Base-by-base conservation (phyloP, 2,888 invertebrate genomes). In the Spodoptera littoralis region DNA sequence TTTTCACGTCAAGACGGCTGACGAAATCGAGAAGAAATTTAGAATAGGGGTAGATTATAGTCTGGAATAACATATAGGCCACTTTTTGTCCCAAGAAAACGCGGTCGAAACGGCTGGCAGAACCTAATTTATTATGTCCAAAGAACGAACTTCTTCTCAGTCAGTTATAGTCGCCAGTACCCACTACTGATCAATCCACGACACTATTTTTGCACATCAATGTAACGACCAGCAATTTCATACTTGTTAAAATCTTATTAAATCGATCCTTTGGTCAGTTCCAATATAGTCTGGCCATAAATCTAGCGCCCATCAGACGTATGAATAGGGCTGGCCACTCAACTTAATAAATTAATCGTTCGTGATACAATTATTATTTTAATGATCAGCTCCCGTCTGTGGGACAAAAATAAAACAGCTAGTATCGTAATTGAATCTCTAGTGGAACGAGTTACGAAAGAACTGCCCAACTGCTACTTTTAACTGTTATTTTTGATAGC, bases 341-440 rank as follows among this genome's bases (percentile, higher is more conserved):
- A 77, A 79, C 80, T 83, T 75, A 88, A 91, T 92, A 92, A 92
- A 92, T 92, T 92, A 92, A 92, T 91, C 85, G 89, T 82, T 92
- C 89, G 89, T 90, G 90, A 88, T 90, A 90, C 90, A 90, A 92
- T 92, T 92, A 92, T 91, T 90, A 91, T 89, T 90, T 87, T 91
- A 91, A 92, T 90, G 89, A 87, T 83, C 83, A 80, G 90, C 91
- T 91, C 90, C 91, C 82, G 90, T 87, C 88, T 84, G 72, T 76
- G 64, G 70, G 71, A 79, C 75, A 77, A 79, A 80, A 81, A 82
- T 81, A 79, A 81, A 80, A 76, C 65, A 71, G 77, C 79, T 80
- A 80, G 82, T 92, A 92, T 93, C 93, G 87, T 92, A 93, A 93
- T 93, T 92, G 92, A 92, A 93, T 93, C 92, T 89, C 60, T 52